These are phyloP conservation scores for Sinelater perroti DNA, from an alignment of 2,888 invertebrate genomes.

Conservation along the genomic window DNA sequence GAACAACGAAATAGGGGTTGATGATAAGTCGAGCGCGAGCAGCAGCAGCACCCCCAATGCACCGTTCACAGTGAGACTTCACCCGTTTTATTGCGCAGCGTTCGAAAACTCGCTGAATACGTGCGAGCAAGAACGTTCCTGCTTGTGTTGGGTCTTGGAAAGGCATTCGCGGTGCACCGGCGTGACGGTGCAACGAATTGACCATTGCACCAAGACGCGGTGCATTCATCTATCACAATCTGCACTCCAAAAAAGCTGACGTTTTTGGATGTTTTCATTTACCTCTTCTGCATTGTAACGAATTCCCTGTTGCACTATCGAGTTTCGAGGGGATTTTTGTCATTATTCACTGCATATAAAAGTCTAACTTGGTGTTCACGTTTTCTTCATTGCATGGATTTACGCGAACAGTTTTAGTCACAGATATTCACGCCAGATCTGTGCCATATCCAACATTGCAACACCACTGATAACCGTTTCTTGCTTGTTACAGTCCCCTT, in stretches of 20 bases:
- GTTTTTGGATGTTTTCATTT: constrained; percentile 10
- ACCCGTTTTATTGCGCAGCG: background rate
- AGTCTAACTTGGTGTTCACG: background rate
- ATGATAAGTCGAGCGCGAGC: constrained; percentile 1
- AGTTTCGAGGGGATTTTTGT: constrained; percentile 28
- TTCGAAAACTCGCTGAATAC: constrained; percentile 18
- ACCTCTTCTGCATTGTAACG: too few relatives aligned
- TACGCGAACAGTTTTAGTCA: constrained; percentile 9
- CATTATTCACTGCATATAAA: constrained; percentile 1
- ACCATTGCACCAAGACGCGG: constrained; percentile 17
- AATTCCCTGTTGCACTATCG: too few relatives aligned
- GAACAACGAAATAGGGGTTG: constrained; percentile 18
- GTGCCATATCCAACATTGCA: background rate
- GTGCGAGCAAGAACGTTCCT: constrained; percentile 22
- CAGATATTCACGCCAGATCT: too few relatives aligned
- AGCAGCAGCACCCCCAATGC: constrained; percentile 15
- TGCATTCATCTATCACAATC: background rate
- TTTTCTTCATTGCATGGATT: background rate
- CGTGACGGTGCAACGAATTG: constrained; percentile 25
- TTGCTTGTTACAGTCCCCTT: constrained; percentile 31
- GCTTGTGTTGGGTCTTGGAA: constrained; percentile 9
- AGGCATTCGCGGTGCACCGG: background rate
- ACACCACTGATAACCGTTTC: too few relatives aligned
- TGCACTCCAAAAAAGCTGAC: constrained; percentile 12
- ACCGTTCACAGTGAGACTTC: constrained; percentile 16